Percentiles rank a stretch among this genome's conserved stretches.
Evolutionary conservation across 2,113 vertebrate genomes (phyloP).

Genomic region (Grammomys surdaster): DNA sequence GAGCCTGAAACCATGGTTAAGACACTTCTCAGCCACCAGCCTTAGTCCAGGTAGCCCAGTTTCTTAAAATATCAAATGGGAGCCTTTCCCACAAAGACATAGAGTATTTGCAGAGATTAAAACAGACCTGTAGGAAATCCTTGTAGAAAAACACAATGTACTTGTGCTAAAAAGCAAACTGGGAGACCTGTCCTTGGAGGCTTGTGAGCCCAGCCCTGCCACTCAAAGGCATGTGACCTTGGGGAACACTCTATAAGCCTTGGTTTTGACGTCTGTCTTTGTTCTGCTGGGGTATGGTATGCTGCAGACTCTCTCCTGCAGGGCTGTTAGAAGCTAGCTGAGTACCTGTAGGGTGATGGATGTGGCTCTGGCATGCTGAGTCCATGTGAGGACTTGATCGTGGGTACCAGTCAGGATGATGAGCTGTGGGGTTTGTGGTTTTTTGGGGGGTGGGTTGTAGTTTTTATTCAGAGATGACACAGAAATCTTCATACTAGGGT

Average conservation of each 20-base stretch:
- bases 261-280: neutral
- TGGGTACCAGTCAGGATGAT: neutral
- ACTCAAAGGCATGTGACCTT: neutral
- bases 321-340: neutral
- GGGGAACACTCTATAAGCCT: neutral
- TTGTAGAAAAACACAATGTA: neutral
- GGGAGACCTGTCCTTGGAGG: neutral
- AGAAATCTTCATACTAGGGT: neutral
- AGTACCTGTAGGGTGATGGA: neutral
- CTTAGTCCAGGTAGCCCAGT: neutral
- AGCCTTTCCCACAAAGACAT: neutral
- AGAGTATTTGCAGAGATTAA: neutral
- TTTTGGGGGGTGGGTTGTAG: neutral
- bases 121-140: neutral
- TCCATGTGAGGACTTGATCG: neutral
- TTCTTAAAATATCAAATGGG: neutral
- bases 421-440: neutral
- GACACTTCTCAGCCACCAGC: neutral
- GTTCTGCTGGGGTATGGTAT: neutral
- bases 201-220: neutral
- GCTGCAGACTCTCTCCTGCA: too few species aligned
- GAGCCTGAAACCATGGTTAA: neutral
- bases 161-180: neutral
- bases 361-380: neutral
- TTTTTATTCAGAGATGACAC: neutral